Evolutionary conservation across 2,888 invertebrate genomes (phyloP), one percentile per base, ranked within the genome.

Genomic region (Sipunculus nudus): DNA sequence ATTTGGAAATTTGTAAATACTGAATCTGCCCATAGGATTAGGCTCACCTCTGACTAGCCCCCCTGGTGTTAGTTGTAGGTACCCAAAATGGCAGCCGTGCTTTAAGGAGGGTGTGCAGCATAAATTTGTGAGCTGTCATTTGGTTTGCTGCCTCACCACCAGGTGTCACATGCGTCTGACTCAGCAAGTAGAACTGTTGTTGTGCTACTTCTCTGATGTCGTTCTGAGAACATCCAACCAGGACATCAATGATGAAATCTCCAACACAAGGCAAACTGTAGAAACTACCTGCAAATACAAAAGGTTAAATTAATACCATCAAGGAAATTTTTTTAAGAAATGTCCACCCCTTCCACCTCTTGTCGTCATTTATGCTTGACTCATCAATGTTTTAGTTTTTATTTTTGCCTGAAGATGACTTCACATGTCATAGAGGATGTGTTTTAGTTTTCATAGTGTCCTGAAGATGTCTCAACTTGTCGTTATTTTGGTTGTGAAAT

Each of bases 51-150:
- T 84, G 84, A 65, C 82, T 84, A 58, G 83, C 78, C 5, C 84
- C 84, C 13, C 86, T 70, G 23, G 84, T 79, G 41, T 77, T 76
- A 54, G 81, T 78, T 8, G 84, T 83, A 4, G 85, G 75, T 31
- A 85, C 83, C 86, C 86, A 86, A 63, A 86, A 79, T 2, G 85
- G 86, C 32, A 86, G 80, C 10, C 80, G 81, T 46, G 85, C 84
- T 68, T 84, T 83, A 21, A 84, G 75, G 47, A 86, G 73, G n/a
- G 85, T 78, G 28, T 70, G 78, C 28, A 81, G 68, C 31, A 81
- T 70, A 67, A 82, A 84, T 59, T 82, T 78, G 39, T 77, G 78
- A 0, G 82, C 78, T 19, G 74, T 76, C 63, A 73, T 78, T 53
- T 58, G 73, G 57, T 67, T 58, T 19, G 56, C 59, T 5, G 28